phyloP scores from a whole-genome alignment of 2,888 invertebrate genomes.

The Notocelia uddmanniana region DNA sequence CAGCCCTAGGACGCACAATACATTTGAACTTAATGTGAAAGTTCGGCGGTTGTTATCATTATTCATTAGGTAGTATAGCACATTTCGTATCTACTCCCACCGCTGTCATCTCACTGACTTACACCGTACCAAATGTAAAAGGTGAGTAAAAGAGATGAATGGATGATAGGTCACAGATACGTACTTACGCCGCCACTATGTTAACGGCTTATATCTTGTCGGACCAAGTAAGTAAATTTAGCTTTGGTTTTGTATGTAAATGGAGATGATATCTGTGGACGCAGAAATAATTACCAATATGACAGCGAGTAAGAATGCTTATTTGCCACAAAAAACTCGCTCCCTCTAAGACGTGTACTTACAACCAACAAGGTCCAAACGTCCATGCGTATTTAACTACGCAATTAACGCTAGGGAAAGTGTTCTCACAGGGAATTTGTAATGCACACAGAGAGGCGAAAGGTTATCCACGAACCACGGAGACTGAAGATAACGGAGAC shows the following conservation, averaged over 20 bases:
- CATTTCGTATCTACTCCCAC: neutral
- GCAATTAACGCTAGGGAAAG: conserved; percentile 69
- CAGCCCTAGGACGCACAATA: no score
- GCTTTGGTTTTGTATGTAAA: neutral
- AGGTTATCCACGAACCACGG: conserved; percentile 33
- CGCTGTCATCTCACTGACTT: neutral
- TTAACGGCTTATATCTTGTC: neutral
- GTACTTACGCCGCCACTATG: neutral
- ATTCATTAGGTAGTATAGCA: neutral
- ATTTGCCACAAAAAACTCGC: conserved; percentile 6
- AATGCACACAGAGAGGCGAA: conserved; percentile 47
- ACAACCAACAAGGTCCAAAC: conserved; percentile 27
- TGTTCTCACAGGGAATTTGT: conserved; percentile 64
- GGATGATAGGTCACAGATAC: neutral
- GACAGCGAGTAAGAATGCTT: neutral
- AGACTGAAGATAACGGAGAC: neutral
- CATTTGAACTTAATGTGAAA: no score
- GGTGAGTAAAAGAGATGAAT: neutral
- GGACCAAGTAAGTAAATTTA: neutral
- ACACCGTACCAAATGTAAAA: neutral
- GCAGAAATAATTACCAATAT: neutral
- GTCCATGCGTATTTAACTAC: conserved; percentile 55
- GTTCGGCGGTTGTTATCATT: neutral
- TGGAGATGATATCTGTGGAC: neutral
- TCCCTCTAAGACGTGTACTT: conserved; percentile 6